These are phyloP conservation scores for Perognathus longimembris DNA, from an alignment of 2,113 vertebrate species.

Conservation along the genomic window DNA sequence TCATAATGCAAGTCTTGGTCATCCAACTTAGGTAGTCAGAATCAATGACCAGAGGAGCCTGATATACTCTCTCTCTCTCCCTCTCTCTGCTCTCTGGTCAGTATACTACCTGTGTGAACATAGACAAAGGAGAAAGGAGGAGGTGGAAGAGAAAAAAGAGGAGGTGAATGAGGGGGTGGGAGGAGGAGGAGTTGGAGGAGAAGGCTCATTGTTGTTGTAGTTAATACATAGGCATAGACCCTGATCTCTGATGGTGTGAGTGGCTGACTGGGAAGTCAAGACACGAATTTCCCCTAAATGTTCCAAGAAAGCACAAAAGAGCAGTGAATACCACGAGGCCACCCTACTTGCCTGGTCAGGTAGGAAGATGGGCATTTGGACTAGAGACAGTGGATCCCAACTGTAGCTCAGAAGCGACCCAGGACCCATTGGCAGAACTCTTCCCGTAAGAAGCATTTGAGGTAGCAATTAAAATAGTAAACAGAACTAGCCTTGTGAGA, in stretches of 20 bases:
- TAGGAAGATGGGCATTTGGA: neutral
- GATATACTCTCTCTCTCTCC: neutral
- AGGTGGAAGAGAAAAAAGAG: neutral
- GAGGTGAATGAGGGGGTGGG: neutral
- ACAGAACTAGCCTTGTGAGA: accelerated
- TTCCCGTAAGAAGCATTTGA: neutral
- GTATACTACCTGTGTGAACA: neutral
- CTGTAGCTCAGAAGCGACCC: neutral
- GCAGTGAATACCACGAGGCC: neutral
- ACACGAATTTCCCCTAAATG: neutral
- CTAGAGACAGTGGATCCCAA: neutral
- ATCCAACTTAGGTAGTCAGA: neutral
- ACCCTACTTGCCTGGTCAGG: too few relatives aligned
- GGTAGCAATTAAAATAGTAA: constrained; percentile 29
- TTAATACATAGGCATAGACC: neutral
- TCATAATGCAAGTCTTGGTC: neutral
- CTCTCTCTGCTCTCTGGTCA: too few relatives aligned
- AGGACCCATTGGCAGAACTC: neutral
- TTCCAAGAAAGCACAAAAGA: neutral
- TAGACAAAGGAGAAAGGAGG: neutral
- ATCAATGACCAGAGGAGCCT: neutral
- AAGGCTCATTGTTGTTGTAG: neutral
- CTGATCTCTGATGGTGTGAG: too few relatives aligned
- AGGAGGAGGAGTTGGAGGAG: neutral
- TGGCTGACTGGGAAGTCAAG: neutral